phyloP scores from a whole-genome alignment of 2,797 vertebrate genomes.

The Anguilla anguilla region DNA sequence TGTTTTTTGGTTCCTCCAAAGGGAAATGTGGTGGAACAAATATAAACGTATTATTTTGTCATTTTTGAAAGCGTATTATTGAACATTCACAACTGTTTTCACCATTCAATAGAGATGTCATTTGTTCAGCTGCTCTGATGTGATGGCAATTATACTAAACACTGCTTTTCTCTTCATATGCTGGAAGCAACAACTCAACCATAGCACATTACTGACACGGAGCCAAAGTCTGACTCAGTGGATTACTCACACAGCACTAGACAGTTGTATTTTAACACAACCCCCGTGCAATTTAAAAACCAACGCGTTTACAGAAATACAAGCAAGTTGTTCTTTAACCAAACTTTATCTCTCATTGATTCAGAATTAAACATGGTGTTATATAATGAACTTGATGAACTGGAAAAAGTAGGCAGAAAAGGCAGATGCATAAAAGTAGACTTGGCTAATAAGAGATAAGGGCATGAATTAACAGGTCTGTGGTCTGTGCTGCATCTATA shows the following conservation, averaged over 20 bases:
- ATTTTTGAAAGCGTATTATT: neutral
- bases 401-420: conserved; percentile 20
- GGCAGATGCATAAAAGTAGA: neutral
- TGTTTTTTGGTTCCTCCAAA: neutral
- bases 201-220: neutral
- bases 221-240: neutral
- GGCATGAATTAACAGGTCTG: neutral
- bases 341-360: neutral
- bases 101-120: neutral
- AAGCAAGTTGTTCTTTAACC: neutral
- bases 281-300: neutral
- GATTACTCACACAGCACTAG: neutral
- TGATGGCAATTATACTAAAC: neutral
- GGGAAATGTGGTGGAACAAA: neutral
- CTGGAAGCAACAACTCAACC: neutral
- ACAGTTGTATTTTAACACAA: neutral
- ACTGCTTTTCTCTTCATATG: neutral
- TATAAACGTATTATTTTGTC: neutral
- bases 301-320: conserved; percentile 13
- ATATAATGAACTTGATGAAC: neutral
- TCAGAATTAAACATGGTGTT: conserved; percentile 3
- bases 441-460: neutral
- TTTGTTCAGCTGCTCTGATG: neutral
- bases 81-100: neutral
- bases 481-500: neutral